Conservation (phyloP, 2,888 invertebrate genomes). For the Notodonta ziczac region DNA sequence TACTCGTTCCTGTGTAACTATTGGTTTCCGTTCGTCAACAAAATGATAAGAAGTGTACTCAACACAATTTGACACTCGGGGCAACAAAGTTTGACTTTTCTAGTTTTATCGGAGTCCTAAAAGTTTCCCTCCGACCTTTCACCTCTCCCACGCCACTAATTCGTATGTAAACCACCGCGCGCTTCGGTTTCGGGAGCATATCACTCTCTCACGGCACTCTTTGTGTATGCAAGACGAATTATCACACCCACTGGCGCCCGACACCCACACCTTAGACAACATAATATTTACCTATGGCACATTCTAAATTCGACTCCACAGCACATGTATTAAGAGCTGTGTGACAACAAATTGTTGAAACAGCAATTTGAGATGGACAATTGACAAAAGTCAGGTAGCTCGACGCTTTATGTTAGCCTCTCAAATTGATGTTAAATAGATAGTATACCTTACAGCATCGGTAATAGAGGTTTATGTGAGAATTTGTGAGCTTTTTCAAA, state of each 20-base stretch:
- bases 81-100: conserved; percentile 45
- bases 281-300: conserved; percentile 50
- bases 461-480: conserved; percentile 51
- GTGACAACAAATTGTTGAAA: conserved; percentile 47
- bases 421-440: conserved; percentile 67
- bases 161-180: conserved; percentile 67
- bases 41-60: conserved; percentile 21
- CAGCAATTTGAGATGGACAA: conserved; percentile 61
- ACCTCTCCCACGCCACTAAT: conserved; percentile 79
- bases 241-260: conserved; percentile 80
- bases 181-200: conserved; percentile 71
- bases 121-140: conserved; percentile 66
- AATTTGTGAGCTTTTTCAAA: conserved; percentile 34
- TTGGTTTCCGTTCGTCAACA: conserved; percentile 31
- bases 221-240: conserved; percentile 78
- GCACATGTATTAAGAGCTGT: conserved; percentile 50
- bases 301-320: conserved; percentile 59
- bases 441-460: conserved; percentile 58
- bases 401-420: conserved; percentile 49
- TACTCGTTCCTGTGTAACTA: conserved; percentile 17
- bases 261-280: conserved; percentile 62
- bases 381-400: conserved; percentile 71
- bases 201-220: conserved; percentile 79
- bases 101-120: conserved; percentile 43
- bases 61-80: conserved; percentile 34